phyloP scores from a whole-genome alignment of 2,797 vertebrate species.

The Taenioides sp. region DNA sequence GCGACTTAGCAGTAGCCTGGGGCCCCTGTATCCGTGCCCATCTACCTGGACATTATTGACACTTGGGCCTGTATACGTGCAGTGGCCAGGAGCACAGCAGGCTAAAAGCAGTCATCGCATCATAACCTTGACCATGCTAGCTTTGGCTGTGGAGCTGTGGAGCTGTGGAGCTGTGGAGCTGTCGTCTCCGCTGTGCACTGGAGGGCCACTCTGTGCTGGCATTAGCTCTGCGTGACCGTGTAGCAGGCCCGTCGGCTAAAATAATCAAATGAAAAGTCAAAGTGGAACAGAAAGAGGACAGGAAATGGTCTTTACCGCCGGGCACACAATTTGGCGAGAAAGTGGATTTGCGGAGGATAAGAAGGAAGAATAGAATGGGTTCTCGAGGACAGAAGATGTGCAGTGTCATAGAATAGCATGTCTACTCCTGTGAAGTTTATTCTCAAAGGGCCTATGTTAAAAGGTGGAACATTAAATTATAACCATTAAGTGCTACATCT shows the following conservation, averaged over 20 bases:
- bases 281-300: conserved; percentile 69
- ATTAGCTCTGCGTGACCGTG: conserved; percentile 52
- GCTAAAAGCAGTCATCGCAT: conserved; percentile 63
- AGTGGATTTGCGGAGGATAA: conserved; percentile 56
- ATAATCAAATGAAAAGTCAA: conserved; percentile 76
- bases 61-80: conserved; percentile 45
- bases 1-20: conserved; percentile 13
- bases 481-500: too few relatives aligned
- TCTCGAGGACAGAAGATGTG: not conserved
- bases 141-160: conserved; percentile 55
- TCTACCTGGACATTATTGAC: conserved; percentile 57
- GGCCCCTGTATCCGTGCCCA: conserved; percentile 34
- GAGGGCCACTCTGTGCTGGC: conserved; percentile 70
- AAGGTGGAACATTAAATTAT: too few relatives aligned
- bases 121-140: conserved; percentile 74
- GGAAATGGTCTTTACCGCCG: conserved; percentile 61
- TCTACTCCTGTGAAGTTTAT: not conserved
- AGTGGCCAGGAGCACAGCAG: conserved; percentile 44
- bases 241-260: conserved; percentile 54
- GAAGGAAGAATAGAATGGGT: conserved; percentile 21
- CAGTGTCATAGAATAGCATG: conserved; percentile 1
- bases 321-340: conserved; percentile 56
- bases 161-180: too few relatives aligned
- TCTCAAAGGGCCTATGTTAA: too few relatives aligned
- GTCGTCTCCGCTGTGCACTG: conserved; percentile 53